Evolutionary conservation across 30 jellyfish, hydroid and myxozoan species (phyloP), one percentile per base, ranked within the genome.

Genomic region (Cassiopea xamachana): DNA sequence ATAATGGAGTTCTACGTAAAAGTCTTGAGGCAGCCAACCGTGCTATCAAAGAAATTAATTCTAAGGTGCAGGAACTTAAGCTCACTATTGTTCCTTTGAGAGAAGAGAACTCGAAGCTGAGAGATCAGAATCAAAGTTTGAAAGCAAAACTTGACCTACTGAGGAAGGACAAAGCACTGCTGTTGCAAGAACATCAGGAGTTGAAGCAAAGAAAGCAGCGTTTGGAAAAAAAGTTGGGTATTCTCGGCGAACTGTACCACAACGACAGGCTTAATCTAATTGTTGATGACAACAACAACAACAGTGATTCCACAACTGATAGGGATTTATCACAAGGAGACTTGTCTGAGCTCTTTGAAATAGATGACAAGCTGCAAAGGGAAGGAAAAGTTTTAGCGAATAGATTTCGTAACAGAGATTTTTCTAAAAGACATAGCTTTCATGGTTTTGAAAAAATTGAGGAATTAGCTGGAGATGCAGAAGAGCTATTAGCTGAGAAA

Each of bases 21-120:
- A 96, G 99, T 51, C 91, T 96, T 3, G 98, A 96, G 73, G 99
- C 98, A 19, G 99, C 99, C 55, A 96, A 96, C 91, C 91, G 89
- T 47, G 99, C 99, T 2, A 96, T 96, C 73, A 92, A 90, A 80
- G 98, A 96, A 90, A 96, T 96, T 16, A 96, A 96, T 70, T 85
- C 94, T 43, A 96, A 96, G 70, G 99, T 96, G 46, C 97, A 93
- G 75, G 99, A 96, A 77, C 90, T 96, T 86, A 96, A 92, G 87
- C 97, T 84, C 48, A 96, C 98, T 14, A 83, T 96, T 48, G 98
- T 96, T 16, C 99, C 99, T 55, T 75, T 96, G 97, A 89, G 98
- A 51, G 94, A 92, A 16, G 99, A 96, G 15, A 96, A 96, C 83
- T 60, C 91, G 16, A 88, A 81, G 79, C 88, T 94, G 80, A 86